Evolutionary conservation across 2,888 invertebrate genomes (phyloP).

Genomic region (Acanthococcus lagerstroemiae): DNA sequence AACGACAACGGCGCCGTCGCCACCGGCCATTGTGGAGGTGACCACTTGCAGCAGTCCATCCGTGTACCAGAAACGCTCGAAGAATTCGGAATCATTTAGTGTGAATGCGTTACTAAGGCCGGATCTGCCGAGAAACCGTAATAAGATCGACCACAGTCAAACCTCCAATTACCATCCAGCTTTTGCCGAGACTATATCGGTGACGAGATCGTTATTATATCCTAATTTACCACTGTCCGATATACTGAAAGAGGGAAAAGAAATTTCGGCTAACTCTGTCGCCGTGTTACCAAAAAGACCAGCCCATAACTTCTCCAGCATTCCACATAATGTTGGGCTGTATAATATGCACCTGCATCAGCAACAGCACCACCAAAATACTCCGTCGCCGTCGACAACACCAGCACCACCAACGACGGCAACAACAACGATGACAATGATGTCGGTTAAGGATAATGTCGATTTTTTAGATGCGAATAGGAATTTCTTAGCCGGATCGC

Average conservation of each 20-base stretch:
- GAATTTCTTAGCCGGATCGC: conserved; percentile 45
- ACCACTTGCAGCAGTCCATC: conserved; percentile 44
- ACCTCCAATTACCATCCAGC: conserved; percentile 28
- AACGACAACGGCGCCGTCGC: conserved; percentile 35
- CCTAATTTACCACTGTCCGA: conserved; percentile 54
- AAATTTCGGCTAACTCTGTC: conserved; percentile 38
- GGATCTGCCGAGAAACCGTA: conserved; percentile 48
- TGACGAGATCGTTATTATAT: conserved; percentile 52
- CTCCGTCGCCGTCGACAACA: background rate
- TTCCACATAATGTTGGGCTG: conserved; percentile 41
- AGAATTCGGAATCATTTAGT: conserved; percentile 72
- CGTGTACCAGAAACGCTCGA: conserved; percentile 45
- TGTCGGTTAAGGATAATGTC: conserved; percentile 9
- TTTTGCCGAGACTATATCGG: conserved; percentile 46
- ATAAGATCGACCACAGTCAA: conserved; percentile 1
- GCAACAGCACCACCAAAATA: background rate
- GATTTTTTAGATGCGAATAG: conserved; percentile 38
- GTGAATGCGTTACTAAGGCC: conserved; percentile 72
- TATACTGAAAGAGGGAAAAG: conserved; percentile 40
- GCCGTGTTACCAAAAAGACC: conserved; percentile 42
- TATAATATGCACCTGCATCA: background rate
- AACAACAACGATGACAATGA: background rate
- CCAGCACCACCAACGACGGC: background rate
- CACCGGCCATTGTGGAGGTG: conserved; percentile 50
- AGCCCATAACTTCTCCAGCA: conserved; percentile 47